Conservation (phyloP, 2,888 invertebrate genomes). For the Scaptodrosophila latifasciaeformis region DNA sequence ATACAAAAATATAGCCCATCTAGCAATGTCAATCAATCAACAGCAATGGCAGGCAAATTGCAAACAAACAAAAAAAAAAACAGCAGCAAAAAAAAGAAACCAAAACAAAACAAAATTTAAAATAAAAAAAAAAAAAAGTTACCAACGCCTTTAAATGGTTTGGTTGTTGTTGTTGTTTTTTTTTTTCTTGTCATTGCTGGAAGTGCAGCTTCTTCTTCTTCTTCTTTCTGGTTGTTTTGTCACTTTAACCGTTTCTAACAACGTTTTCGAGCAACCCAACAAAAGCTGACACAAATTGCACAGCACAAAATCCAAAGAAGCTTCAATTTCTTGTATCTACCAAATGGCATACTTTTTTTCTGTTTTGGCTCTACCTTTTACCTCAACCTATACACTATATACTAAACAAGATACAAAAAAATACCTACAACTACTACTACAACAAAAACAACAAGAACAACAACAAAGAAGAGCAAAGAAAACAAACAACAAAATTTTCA, state of each 20-base stretch:
- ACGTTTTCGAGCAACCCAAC: too few relatives aligned
- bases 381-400: too few relatives aligned
- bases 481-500: slow-evolving; percentile 31
- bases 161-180: too few relatives aligned
- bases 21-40: slow-evolving; percentile 65
- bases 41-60: slow-evolving; percentile 55
- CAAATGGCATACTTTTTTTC: neutral
- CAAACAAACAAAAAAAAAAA: slow-evolving; percentile 35
- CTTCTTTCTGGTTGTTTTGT: slow-evolving; percentile 6
- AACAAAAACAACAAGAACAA: slow-evolving; percentile 18
- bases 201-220: neutral
- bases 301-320: neutral
- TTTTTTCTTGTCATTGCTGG: neutral
- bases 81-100: slow-evolving; percentile 13
- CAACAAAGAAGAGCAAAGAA: slow-evolving; percentile 22
- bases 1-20: slow-evolving; percentile 48
- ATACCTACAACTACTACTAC: slow-evolving; percentile 30
- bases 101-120: neutral
- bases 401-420: slow-evolving; percentile 19
- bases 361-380: too few relatives aligned
- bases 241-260: too few relatives aligned
- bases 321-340: too few relatives aligned
- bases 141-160: too few relatives aligned
- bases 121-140: too few relatives aligned
- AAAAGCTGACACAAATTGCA: neutral